A percentile compares a stretch with the other conserved stretches of the same genome.
Conservation (phyloP, 2,888 invertebrate genomes). For the Syrista parreyssii region DNA sequence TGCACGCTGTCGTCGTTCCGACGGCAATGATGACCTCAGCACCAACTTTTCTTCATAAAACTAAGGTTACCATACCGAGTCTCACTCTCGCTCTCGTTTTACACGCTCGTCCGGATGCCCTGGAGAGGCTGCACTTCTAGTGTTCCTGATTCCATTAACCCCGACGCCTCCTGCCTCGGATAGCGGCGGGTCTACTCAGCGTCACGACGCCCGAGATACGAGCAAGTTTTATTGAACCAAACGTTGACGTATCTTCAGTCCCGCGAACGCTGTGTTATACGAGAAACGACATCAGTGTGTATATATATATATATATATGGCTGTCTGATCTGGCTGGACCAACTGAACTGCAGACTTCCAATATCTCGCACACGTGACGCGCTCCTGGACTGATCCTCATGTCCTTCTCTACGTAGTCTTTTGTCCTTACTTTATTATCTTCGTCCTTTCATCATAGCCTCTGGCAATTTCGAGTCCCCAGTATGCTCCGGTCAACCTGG, state of each 20-base stretch:
- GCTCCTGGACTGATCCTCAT: background rate
- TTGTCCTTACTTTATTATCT: background rate
- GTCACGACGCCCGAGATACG: background rate
- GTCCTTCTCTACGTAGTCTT: background rate
- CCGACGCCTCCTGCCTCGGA: background rate
- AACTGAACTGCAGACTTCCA: background rate
- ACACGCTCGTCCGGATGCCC: background rate
- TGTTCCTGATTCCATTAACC: constrained; percentile 4
- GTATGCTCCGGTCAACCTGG: background rate
- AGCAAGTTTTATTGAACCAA: background rate
- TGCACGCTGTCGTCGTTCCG: background rate
- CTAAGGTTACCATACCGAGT: background rate
- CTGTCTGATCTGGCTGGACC: background rate
- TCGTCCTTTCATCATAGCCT: background rate
- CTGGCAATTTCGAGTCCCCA: background rate
- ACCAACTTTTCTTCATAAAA: background rate
- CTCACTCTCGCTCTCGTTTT: background rate
- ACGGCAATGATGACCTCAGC: background rate
- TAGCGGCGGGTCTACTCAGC: background rate
- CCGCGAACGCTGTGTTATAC: background rate
- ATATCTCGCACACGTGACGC: background rate
- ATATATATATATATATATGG: background rate
- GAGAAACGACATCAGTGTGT: background rate
- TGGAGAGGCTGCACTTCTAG: background rate
- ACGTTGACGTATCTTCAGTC: background rate